Conservation (phyloP, 2,888 invertebrate species). For the Zelleria hepariella region DNA sequence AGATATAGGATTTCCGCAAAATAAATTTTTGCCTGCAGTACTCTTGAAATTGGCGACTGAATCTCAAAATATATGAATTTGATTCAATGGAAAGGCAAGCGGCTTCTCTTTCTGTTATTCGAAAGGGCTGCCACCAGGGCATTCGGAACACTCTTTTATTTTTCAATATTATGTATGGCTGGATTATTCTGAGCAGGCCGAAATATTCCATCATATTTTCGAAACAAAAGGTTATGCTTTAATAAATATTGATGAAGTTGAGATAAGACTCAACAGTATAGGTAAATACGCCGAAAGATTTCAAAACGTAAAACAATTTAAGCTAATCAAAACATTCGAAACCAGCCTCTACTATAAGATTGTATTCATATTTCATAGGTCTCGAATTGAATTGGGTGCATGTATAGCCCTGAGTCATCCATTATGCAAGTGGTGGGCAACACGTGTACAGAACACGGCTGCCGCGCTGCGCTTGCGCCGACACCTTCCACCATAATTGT, state of each 20-base stretch:
- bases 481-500: constrained; percentile 67
- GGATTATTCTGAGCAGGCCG: constrained; percentile 39
- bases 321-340: too few species aligned
- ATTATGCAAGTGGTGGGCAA: constrained; percentile 58
- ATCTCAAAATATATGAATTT: constrained; percentile 74
- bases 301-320: too few species aligned
- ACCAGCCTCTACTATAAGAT: background rate
- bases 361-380: background rate
- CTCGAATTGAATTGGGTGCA: background rate
- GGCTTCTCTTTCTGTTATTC: constrained; percentile 64
- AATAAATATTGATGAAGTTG: constrained; percentile 18
- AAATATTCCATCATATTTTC: constrained; percentile 51
- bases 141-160: constrained; percentile 43
- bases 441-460: constrained; percentile 40
- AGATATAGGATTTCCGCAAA: constrained; percentile 4
- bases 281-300: background rate
- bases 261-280: background rate
- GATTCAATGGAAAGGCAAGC: constrained; percentile 72
- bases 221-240: constrained; percentile 17
- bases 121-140: constrained; percentile 67
- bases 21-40: constrained; percentile 45
- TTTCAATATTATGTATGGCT: constrained; percentile 53
- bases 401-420: constrained; percentile 43
- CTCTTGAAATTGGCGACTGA: constrained; percentile 70
- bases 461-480: constrained; percentile 23